A percentile compares a stretch with the other conserved stretches of the same genome.
These are phyloP conservation scores for Phytoseiulus persimilis DNA, from an alignment of 2,888 invertebrate genomes.

Conservation along the genomic window DNA sequence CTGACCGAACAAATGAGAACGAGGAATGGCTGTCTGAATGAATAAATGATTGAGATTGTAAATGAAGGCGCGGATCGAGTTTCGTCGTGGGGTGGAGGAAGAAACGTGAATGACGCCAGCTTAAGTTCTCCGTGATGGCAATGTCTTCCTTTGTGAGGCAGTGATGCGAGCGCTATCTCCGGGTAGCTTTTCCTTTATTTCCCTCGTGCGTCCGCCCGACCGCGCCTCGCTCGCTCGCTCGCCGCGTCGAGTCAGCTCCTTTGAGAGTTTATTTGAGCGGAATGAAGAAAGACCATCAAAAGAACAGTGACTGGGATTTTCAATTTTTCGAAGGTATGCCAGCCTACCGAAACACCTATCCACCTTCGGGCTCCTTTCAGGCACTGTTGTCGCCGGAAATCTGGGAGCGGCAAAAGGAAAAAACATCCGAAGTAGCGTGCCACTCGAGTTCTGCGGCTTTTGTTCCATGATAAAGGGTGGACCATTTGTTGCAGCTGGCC, in stretches of 20 bases:
- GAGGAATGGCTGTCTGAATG: not conserved
- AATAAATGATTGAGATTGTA: not conserved
- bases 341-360: not conserved
- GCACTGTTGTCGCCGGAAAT: not conserved
- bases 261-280: not conserved
- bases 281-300: not conserved
- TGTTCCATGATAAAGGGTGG: not conserved
- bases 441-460: not conserved
- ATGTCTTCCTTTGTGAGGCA: not conserved
- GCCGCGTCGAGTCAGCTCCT: not conserved
- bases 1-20: not conserved
- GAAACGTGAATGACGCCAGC: not conserved
- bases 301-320: not conserved
- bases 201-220: not conserved
- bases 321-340: not conserved
- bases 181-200: not conserved
- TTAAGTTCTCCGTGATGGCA: not conserved
- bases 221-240: not conserved
- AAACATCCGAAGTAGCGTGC: not conserved
- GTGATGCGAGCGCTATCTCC: not conserved
- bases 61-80: not conserved
- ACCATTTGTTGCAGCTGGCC: conserved; percentile 5
- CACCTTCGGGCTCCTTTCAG: not conserved
- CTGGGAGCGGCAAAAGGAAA: not conserved
- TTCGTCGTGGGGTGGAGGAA: not conserved